These are phyloP conservation scores for Porphyrio hochstetteri DNA, from an alignment of 2,113 vertebrate genomes.

Conservation along the genomic window DNA sequence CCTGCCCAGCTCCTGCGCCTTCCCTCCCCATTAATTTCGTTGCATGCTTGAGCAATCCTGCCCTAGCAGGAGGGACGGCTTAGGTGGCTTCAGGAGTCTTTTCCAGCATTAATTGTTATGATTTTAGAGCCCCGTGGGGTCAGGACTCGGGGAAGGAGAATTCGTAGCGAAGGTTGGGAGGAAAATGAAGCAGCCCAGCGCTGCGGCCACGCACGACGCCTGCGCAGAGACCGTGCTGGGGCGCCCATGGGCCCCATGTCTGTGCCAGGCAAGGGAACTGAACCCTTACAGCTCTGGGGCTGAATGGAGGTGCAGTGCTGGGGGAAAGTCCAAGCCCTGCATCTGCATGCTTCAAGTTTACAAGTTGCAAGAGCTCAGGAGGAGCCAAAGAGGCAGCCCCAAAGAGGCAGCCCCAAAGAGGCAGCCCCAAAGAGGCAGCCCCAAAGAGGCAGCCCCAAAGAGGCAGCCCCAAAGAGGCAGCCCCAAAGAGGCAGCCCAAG, in stretches of 20 bases:
- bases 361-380: not conserved
- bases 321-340: fast-evolving
- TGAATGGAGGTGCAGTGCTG: fast-evolving
- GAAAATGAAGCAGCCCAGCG: not conserved
- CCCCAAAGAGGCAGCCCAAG: too few species aligned
- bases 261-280: not conserved
- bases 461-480: too few species aligned
- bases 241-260: fast-evolving
- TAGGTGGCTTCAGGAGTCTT: constrained; percentile 20
- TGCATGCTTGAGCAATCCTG: not conserved
- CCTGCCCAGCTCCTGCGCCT: not conserved
- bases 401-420: too few species aligned
- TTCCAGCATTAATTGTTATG: constrained; percentile 38
- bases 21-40: not conserved
- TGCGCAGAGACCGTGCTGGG: not conserved
- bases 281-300: fast-evolving
- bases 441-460: not conserved
- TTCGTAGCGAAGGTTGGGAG: not conserved
- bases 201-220: fast-evolving
- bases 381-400: not conserved
- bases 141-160: not conserved
- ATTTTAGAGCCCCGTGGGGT: not conserved
- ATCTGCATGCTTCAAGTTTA: fast-evolving
- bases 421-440: too few species aligned
- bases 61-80: not conserved